Percentiles rank a stretch among this genome's conserved stretches.
Evolutionary conservation across 2,797 vertebrate species (phyloP).

Genomic region (Dromococcyx pavoninus): DNA sequence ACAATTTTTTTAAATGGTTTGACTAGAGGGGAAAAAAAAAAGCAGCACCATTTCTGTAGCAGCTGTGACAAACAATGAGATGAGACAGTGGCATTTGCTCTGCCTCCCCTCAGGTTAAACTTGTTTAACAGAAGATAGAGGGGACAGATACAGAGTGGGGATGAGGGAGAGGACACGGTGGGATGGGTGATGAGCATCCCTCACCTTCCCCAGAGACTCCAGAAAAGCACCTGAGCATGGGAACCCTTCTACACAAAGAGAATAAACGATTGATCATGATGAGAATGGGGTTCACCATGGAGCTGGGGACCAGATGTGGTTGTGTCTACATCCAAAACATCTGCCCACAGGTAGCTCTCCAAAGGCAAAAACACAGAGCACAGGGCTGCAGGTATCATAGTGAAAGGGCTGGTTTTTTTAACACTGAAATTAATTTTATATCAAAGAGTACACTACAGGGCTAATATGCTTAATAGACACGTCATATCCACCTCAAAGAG

Average conservation of each 20-base stretch:
- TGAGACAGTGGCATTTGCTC: rapidly evolving
- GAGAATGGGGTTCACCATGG: rapidly evolving
- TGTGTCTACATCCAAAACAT: neutral
- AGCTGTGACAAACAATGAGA: neutral
- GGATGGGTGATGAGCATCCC: neutral
- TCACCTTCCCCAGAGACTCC: neutral
- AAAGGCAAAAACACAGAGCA: rapidly evolving
- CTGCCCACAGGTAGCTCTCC: neutral
- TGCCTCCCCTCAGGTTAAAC: neutral
- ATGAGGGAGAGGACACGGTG: rapidly evolving
- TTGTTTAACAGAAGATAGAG: neutral
- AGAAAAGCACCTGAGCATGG: neutral
- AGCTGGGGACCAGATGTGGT: neutral
- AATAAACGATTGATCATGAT: rapidly evolving
- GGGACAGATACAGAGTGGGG: neutral
- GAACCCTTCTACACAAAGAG: neutral
- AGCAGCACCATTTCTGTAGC: neutral
- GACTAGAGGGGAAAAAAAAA: neutral
- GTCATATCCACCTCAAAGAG: neutral
- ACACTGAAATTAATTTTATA: neutral
- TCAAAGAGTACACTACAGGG: neutral
- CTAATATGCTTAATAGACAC: neutral
- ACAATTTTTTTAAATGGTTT: rapidly evolving
- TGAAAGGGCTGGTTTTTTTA: neutral
- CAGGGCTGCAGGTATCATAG: neutral